Evolutionary conservation across 1,140 invertebrate species (phyloP).

Genomic region (Carposina sasakii): DNA sequence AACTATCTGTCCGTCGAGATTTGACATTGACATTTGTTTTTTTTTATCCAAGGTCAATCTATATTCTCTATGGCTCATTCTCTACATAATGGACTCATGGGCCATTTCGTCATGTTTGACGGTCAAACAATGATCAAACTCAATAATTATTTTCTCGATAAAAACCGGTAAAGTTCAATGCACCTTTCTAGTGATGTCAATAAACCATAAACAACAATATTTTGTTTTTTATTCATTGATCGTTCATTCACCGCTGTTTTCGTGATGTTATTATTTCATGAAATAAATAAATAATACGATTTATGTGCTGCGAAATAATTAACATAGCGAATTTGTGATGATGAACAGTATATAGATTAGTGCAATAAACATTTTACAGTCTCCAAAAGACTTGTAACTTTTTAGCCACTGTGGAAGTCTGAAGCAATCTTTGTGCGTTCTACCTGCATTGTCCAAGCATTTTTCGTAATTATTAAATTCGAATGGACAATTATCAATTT

Average conservation of each 20-base stretch:
- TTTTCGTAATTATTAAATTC: conserved; percentile 56
- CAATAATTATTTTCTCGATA: too few species aligned
- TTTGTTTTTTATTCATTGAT: conserved; percentile 64
- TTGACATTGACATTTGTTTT: conserved; percentile 19
- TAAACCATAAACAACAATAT: conserved; percentile 45
- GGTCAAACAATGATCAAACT: too few species aligned
- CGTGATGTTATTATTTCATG: conserved; percentile 66
- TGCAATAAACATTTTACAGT: conserved; percentile 53
- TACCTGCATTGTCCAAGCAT: conserved; percentile 61
- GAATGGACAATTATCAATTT: conserved; percentile 39
- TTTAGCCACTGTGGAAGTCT: conserved; percentile 29
- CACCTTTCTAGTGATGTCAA: conserved; percentile 38
- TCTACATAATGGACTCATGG: too few species aligned
- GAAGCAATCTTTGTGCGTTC: conserved; percentile 59
- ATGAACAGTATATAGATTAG: conserved; percentile 45
- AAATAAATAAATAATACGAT: conserved; percentile 62
- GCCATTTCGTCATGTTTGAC: too few species aligned
- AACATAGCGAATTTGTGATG: conserved; percentile 43
- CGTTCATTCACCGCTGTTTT: conserved; percentile 71
- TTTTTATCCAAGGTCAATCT: too few species aligned
- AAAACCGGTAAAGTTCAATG: too few species aligned
- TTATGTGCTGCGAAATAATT: conserved; percentile 52
- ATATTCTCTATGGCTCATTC: too few species aligned
- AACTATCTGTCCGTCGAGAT: too few species aligned
- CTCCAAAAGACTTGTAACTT: conserved; percentile 32